Evolutionary conservation across 2,113 vertebrate species (phyloP).

Genomic region (Passer domesticus): DNA sequence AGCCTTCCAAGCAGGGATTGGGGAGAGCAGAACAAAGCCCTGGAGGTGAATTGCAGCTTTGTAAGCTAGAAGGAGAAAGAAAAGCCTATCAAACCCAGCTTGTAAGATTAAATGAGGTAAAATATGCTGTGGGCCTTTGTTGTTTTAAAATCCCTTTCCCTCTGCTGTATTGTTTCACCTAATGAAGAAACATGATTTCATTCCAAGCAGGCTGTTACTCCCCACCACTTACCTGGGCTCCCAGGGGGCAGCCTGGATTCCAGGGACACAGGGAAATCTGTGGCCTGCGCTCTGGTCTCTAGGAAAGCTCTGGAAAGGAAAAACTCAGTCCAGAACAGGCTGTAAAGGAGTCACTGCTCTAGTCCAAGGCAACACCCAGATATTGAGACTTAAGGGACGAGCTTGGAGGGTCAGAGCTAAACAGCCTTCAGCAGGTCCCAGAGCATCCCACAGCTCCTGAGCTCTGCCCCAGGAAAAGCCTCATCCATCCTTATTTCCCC

Average conservation of each 20-base stretch:
- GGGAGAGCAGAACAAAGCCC: neutral
- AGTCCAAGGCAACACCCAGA: neutral
- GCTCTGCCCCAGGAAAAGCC: neutral
- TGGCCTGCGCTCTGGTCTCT: neutral
- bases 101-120: conserved; percentile 40
- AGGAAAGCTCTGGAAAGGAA: neutral
- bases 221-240: neutral
- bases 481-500: neutral
- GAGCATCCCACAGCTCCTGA: neutral
- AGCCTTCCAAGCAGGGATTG: neutral
- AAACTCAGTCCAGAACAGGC: neutral
- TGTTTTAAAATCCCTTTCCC: conserved; percentile 10
- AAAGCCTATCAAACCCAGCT: conserved; percentile 20
- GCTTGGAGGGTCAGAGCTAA: neutral
- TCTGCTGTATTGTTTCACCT: neutral
- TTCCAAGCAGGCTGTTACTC: neutral
- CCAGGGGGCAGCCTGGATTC: neutral
- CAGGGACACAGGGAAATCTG: neutral
- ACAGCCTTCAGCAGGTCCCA: neutral
- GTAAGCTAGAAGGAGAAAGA: neutral
- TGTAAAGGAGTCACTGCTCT: neutral
- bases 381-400: neutral
- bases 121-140: conserved; percentile 8
- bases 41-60: neutral
- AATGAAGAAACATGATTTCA: conserved; percentile 25